phyloP scores from a whole-genome alignment of 2,888 invertebrate species.

The Calliphora vomitoria region DNA sequence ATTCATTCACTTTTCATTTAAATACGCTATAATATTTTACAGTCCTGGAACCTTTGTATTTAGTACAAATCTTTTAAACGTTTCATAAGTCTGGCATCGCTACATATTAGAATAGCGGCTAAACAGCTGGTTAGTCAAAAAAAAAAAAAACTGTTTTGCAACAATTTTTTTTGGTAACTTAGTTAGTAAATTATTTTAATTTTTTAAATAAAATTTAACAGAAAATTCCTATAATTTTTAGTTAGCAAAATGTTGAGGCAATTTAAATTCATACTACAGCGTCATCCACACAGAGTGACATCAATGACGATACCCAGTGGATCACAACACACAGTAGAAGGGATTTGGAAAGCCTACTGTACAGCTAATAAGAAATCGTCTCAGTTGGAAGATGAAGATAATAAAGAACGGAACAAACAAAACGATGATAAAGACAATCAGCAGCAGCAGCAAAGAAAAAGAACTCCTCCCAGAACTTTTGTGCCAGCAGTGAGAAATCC shows the following conservation, averaged over 20 bases:
- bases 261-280: conserved; percentile 33
- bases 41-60: too few relatives aligned
- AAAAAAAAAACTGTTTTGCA: conserved; percentile 62
- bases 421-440: conserved; percentile 15
- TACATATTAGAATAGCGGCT: neutral
- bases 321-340: neutral
- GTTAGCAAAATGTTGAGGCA: conserved; percentile 45
- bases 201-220: conserved; percentile 21
- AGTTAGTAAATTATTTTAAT: neutral
- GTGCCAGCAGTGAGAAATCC: conserved; percentile 81
- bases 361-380: conserved; percentile 32
- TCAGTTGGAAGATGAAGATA: conserved; percentile 3
- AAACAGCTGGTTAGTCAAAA: conserved; percentile 43
- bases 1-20: too few relatives aligned
- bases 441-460: conserved; percentile 45
- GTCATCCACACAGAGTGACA: neutral
- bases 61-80: too few relatives aligned
- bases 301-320: neutral
- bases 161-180: conserved; percentile 21
- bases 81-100: neutral
- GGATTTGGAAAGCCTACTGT: conserved; percentile 30
- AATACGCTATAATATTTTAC: too few relatives aligned
- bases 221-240: neutral
- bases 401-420: neutral
- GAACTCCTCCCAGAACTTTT: conserved; percentile 30